Evolutionary conservation across 2,797 vertebrate species (phyloP), one percentile per base, ranked within the genome.

Genomic region (Hybognathus amarus): DNA sequence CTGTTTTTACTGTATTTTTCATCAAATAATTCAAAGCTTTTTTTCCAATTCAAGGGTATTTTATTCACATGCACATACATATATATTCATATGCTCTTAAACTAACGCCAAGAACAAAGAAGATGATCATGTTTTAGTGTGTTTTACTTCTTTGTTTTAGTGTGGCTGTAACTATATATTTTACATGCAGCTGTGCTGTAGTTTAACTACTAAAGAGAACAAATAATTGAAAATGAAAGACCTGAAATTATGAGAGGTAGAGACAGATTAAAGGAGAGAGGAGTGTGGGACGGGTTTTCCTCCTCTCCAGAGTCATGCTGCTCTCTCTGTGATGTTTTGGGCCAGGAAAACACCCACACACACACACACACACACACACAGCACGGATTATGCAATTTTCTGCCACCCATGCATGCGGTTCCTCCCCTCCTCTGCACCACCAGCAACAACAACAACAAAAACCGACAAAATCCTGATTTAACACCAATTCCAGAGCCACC

Each of bases 321-420:
- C 91, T 91, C 90, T 90, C 91, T 91, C 89, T 87, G 91, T 89
- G 15, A 84, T 77, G 89, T 42, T 84, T 90, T 89, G 18, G 87
- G 92, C 90, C 91, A 78, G n/a, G 85, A 87, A 86, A 81, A 91
- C 92, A 73, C 91, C 92, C 92, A 93, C 92, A 87, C 85, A 77
- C 17, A 20, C 45, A 52, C 18, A 52, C 13, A 27, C 68, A 70
- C 13, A 68, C 30, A 83, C 85, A 89, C 88, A 87, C 88, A 89
- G 88, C 87, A 90, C 20, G 85, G 89, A 90, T 93, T 93, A 90
- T 76, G 86, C 91, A 92, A 92, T 92, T 87, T 82, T 87, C 86
- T 90, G 90, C 88, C 88, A 76, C 89, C 89, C 89, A 71, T 74
- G 87, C 78, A 79, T 86, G 75, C 73, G 40, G 86, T 87, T 63